Evolutionary conservation across 2,888 invertebrate species (phyloP).

Genomic region (Laothoe populi): DNA sequence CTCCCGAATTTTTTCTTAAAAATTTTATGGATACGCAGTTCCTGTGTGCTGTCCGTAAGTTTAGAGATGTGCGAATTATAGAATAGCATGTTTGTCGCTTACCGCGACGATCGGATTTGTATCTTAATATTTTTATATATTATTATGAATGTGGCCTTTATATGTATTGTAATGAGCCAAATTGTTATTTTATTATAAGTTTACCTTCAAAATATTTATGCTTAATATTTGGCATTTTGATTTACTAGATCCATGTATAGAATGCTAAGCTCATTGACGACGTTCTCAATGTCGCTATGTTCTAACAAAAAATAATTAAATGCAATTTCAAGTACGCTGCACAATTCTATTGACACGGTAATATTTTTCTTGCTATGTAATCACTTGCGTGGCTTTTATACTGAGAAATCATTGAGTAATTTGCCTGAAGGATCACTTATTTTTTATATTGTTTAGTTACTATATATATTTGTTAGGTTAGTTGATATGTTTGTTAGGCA

Average conservation of each 20-base stretch:
- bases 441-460: slow-evolving; percentile 4
- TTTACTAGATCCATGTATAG: background rate
- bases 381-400: background rate
- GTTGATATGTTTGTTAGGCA: slow-evolving; percentile 4
- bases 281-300: background rate
- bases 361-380: background rate
- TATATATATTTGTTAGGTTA: no score
- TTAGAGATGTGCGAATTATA: no score
- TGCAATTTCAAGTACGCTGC: background rate
- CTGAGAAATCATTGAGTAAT: background rate
- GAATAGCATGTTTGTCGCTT: no score
- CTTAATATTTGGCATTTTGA: background rate
- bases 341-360: background rate
- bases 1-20: no score
- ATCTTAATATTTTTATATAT: no score
- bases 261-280: background rate
- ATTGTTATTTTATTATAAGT: slow-evolving; percentile 19
- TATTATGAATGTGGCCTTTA: no score
- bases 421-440: background rate
- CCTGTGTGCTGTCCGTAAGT: no score
- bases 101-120: no score
- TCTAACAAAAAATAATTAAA: background rate
- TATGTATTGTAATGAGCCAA: slow-evolving; percentile 8
- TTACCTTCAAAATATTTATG: slow-evolving; percentile 7
- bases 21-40: no score